Percentiles rank a stretch among this genome's conserved stretches.
phyloP scores from a whole-genome alignment of 1,140 invertebrate species.

The Mercenaria mercenaria region DNA sequence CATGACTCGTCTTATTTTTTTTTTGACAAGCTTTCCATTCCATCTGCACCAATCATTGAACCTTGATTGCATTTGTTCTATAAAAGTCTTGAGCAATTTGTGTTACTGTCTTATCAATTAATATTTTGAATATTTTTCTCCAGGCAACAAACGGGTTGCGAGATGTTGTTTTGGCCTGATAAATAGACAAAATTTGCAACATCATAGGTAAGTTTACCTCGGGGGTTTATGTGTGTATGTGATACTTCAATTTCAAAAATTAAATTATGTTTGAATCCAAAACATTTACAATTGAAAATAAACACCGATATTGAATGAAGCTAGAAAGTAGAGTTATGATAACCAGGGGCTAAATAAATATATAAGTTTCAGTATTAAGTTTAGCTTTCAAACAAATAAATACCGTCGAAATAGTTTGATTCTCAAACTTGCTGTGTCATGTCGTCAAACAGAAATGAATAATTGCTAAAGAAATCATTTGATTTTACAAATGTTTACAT shows the following conservation, averaged over 20 bases:
- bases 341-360: neutral
- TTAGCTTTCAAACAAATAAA: constrained; percentile 6
- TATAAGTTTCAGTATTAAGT: neutral
- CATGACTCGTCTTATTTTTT: too few species aligned
- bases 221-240: constrained; percentile 19
- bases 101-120: too few species aligned
- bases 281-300: constrained; percentile 27
- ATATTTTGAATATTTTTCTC: too few species aligned
- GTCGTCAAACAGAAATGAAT: neutral
- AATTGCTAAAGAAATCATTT: neutral
- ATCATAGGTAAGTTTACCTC: neutral
- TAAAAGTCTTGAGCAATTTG: too few species aligned
- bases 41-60: too few species aligned
- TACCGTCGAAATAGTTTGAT: neutral
- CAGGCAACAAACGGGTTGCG: too few species aligned
- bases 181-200: constrained; percentile 2
- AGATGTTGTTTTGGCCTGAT: too few species aligned
- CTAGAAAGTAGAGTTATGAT: neutral
- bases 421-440: neutral
- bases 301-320: constrained; percentile 27
- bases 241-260: constrained; percentile 27
- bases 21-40: too few species aligned
- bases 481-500: neutral
- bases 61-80: too few species aligned
- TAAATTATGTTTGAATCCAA: constrained; percentile 22